Base-by-base conservation (phyloP, 2,888 invertebrate genomes). In the Colostygia pectinataria region DNA sequence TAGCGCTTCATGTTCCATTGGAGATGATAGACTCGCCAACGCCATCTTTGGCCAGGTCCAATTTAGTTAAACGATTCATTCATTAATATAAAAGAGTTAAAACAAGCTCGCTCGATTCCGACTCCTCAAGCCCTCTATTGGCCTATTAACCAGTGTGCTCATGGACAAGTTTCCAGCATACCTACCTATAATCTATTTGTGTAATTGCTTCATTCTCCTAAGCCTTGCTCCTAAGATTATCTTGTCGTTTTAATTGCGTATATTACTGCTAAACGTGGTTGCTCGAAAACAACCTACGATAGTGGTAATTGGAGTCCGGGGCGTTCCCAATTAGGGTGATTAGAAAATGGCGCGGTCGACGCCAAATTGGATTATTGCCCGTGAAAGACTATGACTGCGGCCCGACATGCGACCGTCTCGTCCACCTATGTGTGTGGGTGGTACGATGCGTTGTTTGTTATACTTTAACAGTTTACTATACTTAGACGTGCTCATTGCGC, bases 321-420 rank as follows among this genome's bases (percentile, higher is more conserved):
- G 68, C 72, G 75, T 74, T 71, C 63, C 69, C 76, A 79, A 77
- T 81, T 81, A 81, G 67, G 61, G 60, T 67, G 75, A 78, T 80
- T 80, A 77, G 73, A 75, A 61, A 78, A 72, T 73, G 70, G 69
- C 65, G 70, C 63, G 66, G 63, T 59, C 61, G 63, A 62, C 58
- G 61, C 67, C 58, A 76, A 77, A 80, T 78, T 79, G 74, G 75
- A 81, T 80, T 79, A 76, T 65, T 61, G 63, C 62, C 61, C 59
- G 65, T 68, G 61, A 75, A 73, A 70, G 55, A 57, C 57, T 59
- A 65, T 60, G 56, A 54, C 57, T 58, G 49, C 20, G n/a, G n/a
- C 55, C 24, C 57, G 55, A 59, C 66, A 66, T 63, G 64, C 65
- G 65, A 69, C 58, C 62, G 12, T 24, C 2, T 13, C 54, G 66